Percentiles rank a stretch among this genome's conserved stretches.
Evolutionary conservation across 2,113 vertebrate species (phyloP).

Genomic region (Notiomystis cincta): DNA sequence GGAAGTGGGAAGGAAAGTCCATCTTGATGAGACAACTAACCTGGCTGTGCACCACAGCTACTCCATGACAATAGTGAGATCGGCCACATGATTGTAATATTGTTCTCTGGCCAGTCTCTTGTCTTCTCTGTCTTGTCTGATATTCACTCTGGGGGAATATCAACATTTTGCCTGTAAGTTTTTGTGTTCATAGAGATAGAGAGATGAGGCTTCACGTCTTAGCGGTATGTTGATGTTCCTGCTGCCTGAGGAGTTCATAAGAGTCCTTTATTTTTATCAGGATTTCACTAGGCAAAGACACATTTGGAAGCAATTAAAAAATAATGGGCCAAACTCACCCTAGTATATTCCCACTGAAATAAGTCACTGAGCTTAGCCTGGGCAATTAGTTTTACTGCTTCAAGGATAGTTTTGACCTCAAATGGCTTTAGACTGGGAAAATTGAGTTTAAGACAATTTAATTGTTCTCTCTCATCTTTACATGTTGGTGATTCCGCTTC

Average conservation of each 20-base stretch:
- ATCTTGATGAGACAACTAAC: not conserved
- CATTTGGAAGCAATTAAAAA: constrained; percentile 43
- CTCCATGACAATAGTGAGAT: not conserved
- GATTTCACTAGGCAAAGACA: not conserved
- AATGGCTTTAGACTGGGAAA: not conserved
- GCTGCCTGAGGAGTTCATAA: not conserved
- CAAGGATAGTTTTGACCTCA: constrained; percentile 8
- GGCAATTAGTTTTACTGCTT: constrained; percentile 23
- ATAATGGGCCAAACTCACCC: constrained; percentile 20
- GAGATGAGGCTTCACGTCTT: not conserved
- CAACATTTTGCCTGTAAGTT: not conserved
- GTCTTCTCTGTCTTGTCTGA: not conserved
- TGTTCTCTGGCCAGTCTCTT: not conserved
- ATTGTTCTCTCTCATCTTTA: not conserved
- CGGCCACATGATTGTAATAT: rapidly evolving
- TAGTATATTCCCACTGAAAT: constrained; percentile 5
- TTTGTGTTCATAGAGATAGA: not conserved
- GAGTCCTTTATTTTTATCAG: not conserved
- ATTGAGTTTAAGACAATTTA: not conserved
- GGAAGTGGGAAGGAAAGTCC: not conserved
- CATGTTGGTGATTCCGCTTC: not conserved
- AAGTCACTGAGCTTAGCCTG: not conserved
- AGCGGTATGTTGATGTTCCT: not conserved
- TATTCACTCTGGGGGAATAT: not conserved
- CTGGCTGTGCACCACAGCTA: not conserved